Evolutionary conservation across 2,888 invertebrate genomes (phyloP), one percentile per base, ranked within the genome.

Genomic region (Tyria jacobaeae): DNA sequence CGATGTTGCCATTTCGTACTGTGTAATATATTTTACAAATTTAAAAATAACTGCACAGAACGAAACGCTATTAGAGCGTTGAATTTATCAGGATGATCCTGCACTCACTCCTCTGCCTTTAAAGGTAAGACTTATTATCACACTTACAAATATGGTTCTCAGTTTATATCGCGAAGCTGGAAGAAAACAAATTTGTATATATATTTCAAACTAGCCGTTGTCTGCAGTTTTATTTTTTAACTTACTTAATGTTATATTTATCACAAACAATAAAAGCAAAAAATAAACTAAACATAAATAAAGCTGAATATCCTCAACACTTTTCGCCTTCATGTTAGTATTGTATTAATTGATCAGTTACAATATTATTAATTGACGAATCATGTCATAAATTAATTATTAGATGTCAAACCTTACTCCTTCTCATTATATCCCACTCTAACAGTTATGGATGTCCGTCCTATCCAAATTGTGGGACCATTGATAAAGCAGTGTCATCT

Each of bases 1-100:
- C 71, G 62, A 57, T 64, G 68, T 68, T 57, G 64, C 64, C 60
- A 64, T 71, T 73, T 66, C 57, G 25, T 39, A 39, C 15, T n/a
- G n/a, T 10, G 10, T 39, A 39, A 37, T 5, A 39, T 10, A 37
- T 37, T n/a, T n/a, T n/a, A n/a, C n/a, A n/a, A n/a, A n/a, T n/a
- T 25, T 53, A 37, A 15, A 25, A 37, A 2, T 39, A 53, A 25
- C 24, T 56, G 60, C 24, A 24, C 35, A 51, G 24, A 24, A 7
- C 21, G 12, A 21, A 3, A 17, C 0, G 12, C 44, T 21, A 21
- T 4, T 5, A 21, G 21, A 44, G 21, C 12, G 12, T 4, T 21
- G 12, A 21, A 21, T 21, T 44, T 21, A 44, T 21, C 44, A n/a
- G n/a, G n/a, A n/a, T 21, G 9, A 12, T 41, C 10, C 10, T 27